These are phyloP conservation scores for Petrocephalus microphthalmus DNA, from an alignment of 2,113 vertebrate genomes.

Conservation along the genomic window DNA sequence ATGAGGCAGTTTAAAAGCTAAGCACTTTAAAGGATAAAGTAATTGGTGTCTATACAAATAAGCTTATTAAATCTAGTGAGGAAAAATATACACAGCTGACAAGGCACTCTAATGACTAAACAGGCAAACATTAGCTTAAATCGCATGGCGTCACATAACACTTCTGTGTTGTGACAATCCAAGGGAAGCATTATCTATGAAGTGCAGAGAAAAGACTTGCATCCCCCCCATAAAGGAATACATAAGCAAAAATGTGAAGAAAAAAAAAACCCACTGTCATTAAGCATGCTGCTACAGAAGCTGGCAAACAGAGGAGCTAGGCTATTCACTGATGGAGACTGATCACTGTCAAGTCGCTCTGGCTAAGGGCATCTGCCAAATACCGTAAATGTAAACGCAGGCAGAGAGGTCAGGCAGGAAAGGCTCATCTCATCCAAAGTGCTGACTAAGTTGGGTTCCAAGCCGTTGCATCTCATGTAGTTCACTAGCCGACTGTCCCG, in stretches of 20 bases:
- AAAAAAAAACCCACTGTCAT: no score
- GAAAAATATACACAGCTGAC: constrained; percentile 67
- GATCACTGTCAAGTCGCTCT: no score
- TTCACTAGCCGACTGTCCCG: background rate
- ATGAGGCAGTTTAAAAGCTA: background rate
- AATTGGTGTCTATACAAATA: constrained; percentile 16
- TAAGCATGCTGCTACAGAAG: background rate
- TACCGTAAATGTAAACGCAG: background rate
- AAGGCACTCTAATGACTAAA: constrained; percentile 54
- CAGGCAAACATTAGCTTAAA: constrained; percentile 46
- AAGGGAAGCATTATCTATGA: background rate
- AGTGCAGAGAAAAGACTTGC: background rate
- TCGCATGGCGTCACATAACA: background rate
- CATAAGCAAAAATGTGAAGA: background rate
- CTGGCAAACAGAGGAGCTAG: background rate
- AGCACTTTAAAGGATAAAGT: no score
- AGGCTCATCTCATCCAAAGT: background rate
- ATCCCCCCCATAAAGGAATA: background rate
- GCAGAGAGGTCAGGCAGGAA: background rate
- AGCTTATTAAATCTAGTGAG: constrained; percentile 73
- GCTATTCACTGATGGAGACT: no score
- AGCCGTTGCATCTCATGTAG: background rate
- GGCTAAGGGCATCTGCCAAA: no score
- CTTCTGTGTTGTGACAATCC: background rate
- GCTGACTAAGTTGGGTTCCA: background rate